Conservation (phyloP, 1,140 invertebrate genomes). For the Brachionus plicatilis region DNA sequence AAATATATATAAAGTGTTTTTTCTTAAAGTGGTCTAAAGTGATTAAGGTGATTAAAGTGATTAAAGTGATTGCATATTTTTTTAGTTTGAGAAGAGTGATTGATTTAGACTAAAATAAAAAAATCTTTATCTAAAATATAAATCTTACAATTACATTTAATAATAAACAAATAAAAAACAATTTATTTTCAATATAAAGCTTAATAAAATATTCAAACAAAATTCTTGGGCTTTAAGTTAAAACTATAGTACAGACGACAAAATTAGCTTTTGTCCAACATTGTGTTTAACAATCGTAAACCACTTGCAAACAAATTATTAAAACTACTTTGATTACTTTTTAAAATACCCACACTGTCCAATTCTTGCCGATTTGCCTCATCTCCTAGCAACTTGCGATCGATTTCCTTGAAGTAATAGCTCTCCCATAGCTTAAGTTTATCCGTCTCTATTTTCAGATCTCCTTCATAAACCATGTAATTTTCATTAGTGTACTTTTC, state of each 20-base stretch:
- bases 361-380: neutral
- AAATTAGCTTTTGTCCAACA: conserved; percentile 17
- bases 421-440: neutral
- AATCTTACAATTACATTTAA: neutral
- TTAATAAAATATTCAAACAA: conserved; percentile 2
- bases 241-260: neutral
- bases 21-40: too few species aligned
- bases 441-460: conserved; percentile 46
- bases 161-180: conserved; percentile 7
- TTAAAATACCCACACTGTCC: neutral
- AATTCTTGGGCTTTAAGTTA: neutral
- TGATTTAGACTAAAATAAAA: neutral
- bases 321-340: conserved; percentile 1
- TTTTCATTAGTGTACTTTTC: conserved; percentile 86
- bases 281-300: neutral
- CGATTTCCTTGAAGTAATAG: conserved; percentile 12
- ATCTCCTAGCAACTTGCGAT: neutral
- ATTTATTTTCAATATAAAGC: neutral
- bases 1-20: too few species aligned
- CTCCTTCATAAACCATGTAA: conserved; percentile 64
- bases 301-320: conserved; percentile 20
- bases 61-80: too few species aligned
- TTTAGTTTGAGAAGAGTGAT: too few species aligned
- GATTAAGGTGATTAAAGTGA: too few species aligned
- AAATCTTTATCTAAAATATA: neutral